Base-by-base conservation (phyloP, 1,140 invertebrate species). In the Oryzaephilus surinamensis region DNA sequence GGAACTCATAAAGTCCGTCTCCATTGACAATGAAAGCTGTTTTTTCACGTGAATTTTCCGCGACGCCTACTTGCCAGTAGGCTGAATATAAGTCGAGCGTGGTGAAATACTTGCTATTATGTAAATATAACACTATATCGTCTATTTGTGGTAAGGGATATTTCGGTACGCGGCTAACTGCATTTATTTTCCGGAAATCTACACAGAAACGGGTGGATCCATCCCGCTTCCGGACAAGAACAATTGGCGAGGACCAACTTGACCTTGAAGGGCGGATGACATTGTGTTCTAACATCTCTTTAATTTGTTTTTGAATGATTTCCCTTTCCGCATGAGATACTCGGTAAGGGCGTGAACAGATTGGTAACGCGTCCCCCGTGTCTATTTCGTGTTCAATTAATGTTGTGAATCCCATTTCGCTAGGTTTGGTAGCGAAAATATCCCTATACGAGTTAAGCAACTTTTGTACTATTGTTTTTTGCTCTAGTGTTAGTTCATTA, bases 51-150 rank as follows among this genome's bases (percentile, higher is more conserved):
- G 15, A 2, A 13, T 34, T 21, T 34, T 34, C 32, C n/a, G 16
- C 27, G n/a, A 41, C 18, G 13, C 5, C 13, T 11, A 37, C 29
- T 50, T 74, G 69, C 52, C 60, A 67, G 50, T 66, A 75, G 3
- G 71, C 73, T 18, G 50, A 58, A 3, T 47, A 54, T 19, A 70
- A 42, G 51, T 65, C 63, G 2, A 63, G 27, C 0, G 57, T 59
- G 0, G 53, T 51, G 12, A 36, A 17, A 14, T 24, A 36, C 4
- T 15, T 10, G 10, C 7, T 23, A 10, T 8, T 23, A 4, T 15
- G 19, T 2, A 32, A 4, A 5, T 20, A 12, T 4, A n/a, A 6
- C 7, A 32, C 6, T 17, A 32, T 32, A 2, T 18, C 14, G 13
- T 32, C 31, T 15, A 18, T 20, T 18, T 10, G 5, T 3, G 31